Base-by-base conservation (phyloP, 2,113 vertebrate genomes). In the Oophaga pumilio region DNA sequence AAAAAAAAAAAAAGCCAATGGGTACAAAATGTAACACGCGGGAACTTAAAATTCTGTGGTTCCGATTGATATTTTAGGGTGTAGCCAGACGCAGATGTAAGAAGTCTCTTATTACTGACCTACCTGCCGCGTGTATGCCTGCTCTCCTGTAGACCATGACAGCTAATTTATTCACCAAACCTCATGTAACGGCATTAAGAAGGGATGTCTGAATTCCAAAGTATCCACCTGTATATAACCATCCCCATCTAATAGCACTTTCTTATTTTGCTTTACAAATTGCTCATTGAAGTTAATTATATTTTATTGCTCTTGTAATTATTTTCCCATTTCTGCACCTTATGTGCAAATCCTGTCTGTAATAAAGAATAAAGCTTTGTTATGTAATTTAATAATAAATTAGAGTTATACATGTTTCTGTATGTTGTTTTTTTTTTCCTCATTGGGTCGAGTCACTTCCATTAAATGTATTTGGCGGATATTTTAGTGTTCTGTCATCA, bases 361-460 rank as follows among this genome's bases (percentile, higher is more conserved):
- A 94, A 88, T 92, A 92, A 85, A 93, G 78, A 90, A 87, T 89
- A 49, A 91, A 91, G 93, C 93, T 95, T 95, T 96, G 92, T 93
- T 95, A 95, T 93, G 91, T 95, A 94, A 96, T 95, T 96, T 95
- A 95, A 94, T 95, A 95, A 95, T 96, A 96, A 96, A 95, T 93
- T 91, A 94, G 94, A 94, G 92, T 92, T 93, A 91, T 93, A 91
- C 93, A 90, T 91, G 73, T 86, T 85, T 87, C n/a, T 90, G 86
- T 59, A 84, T 91, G 0, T 50, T 43, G 33, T 43, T 43, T 89
- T 87, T 90, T 90, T 92, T 83, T 89, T 76, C 4, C 0, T n/a
- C 9, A 7, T 62, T 62, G 59, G 3, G 57, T 20, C 20, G 17
- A 8, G 52, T 53, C 52, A 53, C 52, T 53, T 53, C 53, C 12